Evolutionary conservation across 2,113 vertebrate genomes (phyloP), one percentile per base, ranked within the genome.

Genomic region (Reinhardtius hippoglossoides): DNA sequence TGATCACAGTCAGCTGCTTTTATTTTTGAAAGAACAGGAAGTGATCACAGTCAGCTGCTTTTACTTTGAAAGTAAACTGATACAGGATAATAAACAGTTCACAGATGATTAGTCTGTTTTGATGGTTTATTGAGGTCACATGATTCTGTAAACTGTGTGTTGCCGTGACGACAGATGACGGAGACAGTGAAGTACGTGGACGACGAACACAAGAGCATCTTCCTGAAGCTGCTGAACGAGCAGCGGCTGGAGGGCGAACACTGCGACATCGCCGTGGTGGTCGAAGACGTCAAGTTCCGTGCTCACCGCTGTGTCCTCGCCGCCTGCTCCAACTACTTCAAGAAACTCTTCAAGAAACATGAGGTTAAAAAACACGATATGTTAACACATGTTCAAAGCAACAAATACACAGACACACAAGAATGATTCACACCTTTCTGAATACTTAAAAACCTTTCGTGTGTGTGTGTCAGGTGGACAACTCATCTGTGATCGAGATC

Each of bases 121-220:
- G 40, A 40, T 40, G 37, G 37, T 40, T 40, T 40, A 1, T 9
- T 2, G 37, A 40, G 37, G 37, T 40, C 37, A 40, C 37, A 12
- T 40, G 31, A 9, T 37, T 46, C 3, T 46, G 44, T 46, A 9
- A 16, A 16, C 13, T 15, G 15, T 3, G 3, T 46, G 44, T 46
- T 23, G 24, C 23, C 24, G 5, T 37, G 61, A 5, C 31, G 31
- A 35, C 77, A 96, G 87, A 99, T 99, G 97, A 95, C 96, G 89
- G 97, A 99, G 95, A 97, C 96, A 40, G 96, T 98, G 91, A 99
- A 99, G 76, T 99, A 98, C 70, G 96, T 98, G 95, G 97, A 99
- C 21, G 96, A 98, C 9, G 97, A 98, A 87, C 97, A 98, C 87
- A 97, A 96, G 94, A 98, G 96, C 82, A 95, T 98, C 75, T 99